Evolutionary conservation across 2,888 invertebrate species (phyloP).

Genomic region (Creontiades dilutus): DNA sequence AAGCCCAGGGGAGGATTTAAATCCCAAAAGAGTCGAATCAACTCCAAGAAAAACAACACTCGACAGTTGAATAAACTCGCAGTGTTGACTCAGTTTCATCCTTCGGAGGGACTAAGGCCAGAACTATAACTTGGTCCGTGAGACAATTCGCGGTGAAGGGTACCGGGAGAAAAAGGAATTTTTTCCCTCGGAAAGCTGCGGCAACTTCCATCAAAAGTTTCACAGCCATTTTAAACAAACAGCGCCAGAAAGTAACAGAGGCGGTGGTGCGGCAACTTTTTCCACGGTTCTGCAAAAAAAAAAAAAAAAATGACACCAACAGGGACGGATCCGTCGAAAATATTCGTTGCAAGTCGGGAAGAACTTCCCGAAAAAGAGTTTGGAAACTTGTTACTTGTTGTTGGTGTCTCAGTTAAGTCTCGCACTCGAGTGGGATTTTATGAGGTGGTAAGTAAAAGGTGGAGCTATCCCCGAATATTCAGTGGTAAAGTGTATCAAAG

Average conservation of each 20-base stretch:
- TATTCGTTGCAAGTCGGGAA: neutral
- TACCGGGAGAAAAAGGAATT: neutral
- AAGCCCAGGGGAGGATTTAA: neutral
- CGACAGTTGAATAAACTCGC: neutral
- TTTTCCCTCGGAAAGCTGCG: neutral
- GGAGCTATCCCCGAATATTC: neutral
- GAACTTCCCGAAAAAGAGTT: neutral
- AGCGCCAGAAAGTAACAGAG: neutral
- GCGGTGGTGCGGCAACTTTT: neutral
- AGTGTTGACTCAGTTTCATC: neutral
- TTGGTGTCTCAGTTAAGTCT: neutral
- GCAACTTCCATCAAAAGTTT: neutral
- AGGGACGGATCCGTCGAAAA: neutral
- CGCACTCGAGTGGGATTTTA: neutral
- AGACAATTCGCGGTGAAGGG: no score
- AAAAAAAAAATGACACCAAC: neutral
- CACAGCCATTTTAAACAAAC: neutral
- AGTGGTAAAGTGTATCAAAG: no score
- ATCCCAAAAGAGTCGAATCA: neutral
- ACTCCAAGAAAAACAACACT: neutral
- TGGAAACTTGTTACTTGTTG: neutral
- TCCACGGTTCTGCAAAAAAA: neutral
- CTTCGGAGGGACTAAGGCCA: neutral
- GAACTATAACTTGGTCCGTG: neutral
- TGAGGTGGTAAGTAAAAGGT: constrained; percentile 14